A percentile compares a stretch with the other conserved stretches of the same genome.
phyloP scores from a whole-genome alignment of 2,888 invertebrate genomes.

The Epirrhoe alternata region DNA sequence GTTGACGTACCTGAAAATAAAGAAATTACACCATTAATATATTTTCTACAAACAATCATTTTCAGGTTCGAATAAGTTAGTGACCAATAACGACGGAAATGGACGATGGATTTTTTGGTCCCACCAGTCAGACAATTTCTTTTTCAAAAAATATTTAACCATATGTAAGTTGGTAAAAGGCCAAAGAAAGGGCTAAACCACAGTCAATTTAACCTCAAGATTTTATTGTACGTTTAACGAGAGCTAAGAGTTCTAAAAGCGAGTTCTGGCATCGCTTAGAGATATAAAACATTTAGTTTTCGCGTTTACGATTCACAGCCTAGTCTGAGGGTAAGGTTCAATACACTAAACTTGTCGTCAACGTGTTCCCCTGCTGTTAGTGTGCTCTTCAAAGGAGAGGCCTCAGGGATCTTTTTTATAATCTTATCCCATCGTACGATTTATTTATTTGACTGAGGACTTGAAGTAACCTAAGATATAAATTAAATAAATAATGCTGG shows the following conservation, averaged over 20 bases:
- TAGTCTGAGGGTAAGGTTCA: neutral
- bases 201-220: slow-evolving; percentile 9
- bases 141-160: no score
- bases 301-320: slow-evolving; percentile 17
- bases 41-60: neutral
- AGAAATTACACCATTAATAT: slow-evolving; percentile 24
- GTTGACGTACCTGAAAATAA: slow-evolving; percentile 44
- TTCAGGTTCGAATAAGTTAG: neutral
- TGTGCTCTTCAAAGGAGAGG: no score
- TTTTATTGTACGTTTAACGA: slow-evolving; percentile 25
- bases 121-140: no score
- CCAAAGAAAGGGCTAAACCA: slow-evolving; percentile 1
- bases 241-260: slow-evolving; percentile 3
- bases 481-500: no score
- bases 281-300: slow-evolving; percentile 26
- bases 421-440: neutral
- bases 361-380: neutral
- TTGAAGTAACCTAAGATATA: no score
- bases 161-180: neutral
- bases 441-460: no score
- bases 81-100: neutral
- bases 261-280: slow-evolving; percentile 12
- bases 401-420: neutral
- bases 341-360: neutral
- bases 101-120: neutral